phyloP scores from a whole-genome alignment of 2,888 invertebrate species.

The Baronia brevicornis region DNA sequence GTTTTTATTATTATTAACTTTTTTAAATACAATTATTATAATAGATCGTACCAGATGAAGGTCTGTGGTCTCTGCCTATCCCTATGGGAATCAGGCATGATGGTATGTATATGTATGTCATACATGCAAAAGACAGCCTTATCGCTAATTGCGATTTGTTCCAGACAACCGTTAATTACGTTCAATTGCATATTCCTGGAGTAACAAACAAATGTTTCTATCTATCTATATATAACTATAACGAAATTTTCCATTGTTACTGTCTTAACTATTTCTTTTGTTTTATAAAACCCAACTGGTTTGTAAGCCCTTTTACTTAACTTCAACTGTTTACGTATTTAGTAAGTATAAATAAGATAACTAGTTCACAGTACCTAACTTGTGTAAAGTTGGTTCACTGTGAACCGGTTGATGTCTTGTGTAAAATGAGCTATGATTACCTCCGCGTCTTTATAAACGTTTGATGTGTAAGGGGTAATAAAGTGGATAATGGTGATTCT shows the following conservation, averaged over 20 bases:
- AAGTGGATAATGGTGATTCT: neutral
- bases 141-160: no score
- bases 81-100: no score
- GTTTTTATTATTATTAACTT: no score
- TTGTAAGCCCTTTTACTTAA: constrained; percentile 1
- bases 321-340: constrained; percentile 5
- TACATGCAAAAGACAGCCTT: no score
- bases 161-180: no score
- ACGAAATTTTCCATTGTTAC: constrained; percentile 9
- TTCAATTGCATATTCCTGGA: no score
- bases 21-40: no score
- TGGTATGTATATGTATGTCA: no score
- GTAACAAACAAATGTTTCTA: no score
- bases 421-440: neutral
- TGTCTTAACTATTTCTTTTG: neutral
- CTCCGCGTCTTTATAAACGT: neutral
- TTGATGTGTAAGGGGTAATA: neutral
- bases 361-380: constrained; percentile 1
- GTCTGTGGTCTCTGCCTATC: no score
- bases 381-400: constrained; percentile 2
- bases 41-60: no score
- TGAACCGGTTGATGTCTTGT: constrained; percentile 11
- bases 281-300: no score
- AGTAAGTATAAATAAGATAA: constrained; percentile 6
- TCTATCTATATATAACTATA: neutral